Evolutionary conservation across 1,140 invertebrate genomes (phyloP).

Genomic region (Diachasma alloeum): DNA sequence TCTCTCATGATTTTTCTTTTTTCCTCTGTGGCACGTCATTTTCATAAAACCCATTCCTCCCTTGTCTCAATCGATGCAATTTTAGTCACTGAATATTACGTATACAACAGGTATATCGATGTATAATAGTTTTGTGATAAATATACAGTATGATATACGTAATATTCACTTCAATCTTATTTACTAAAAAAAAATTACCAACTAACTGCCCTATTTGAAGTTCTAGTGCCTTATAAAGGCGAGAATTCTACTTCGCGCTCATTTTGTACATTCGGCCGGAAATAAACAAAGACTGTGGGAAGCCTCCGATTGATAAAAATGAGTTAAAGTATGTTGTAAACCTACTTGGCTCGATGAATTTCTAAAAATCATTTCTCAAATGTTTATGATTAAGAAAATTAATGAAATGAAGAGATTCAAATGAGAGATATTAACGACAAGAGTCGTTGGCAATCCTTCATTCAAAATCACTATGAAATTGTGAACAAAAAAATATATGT

Average conservation of each 20-base stretch:
- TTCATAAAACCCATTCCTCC: slow-evolving; percentile 42
- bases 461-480: not conserved
- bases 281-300: slow-evolving; percentile 55
- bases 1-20: slow-evolving; percentile 34
- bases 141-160: slow-evolving; percentile 20
- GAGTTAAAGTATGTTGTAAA: not conserved
- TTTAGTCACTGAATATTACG: slow-evolving; percentile 43
- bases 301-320: slow-evolving; percentile 22
- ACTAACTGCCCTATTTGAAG: not conserved
- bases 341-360: not conserved
- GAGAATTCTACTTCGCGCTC: slow-evolving; percentile 51
- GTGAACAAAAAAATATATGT: slow-evolving; percentile 27
- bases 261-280: slow-evolving; percentile 61
- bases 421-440: not conserved
- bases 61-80: slow-evolving; percentile 34
- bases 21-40: slow-evolving; percentile 36
- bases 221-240: slow-evolving; percentile 53
- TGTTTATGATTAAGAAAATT: not conserved
- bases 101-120: slow-evolving; percentile 40
- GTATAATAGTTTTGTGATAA: slow-evolving; percentile 49
- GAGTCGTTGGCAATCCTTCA: not conserved
- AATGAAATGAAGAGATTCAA: not conserved
- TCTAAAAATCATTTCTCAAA: not conserved
- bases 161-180: slow-evolving; percentile 32
- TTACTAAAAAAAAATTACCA: slow-evolving; percentile 17